A percentile compares a stretch with the other conserved stretches of the same genome.
phyloP scores from a whole-genome alignment of 2,888 invertebrate species.

The Chouioia cunea region DNA sequence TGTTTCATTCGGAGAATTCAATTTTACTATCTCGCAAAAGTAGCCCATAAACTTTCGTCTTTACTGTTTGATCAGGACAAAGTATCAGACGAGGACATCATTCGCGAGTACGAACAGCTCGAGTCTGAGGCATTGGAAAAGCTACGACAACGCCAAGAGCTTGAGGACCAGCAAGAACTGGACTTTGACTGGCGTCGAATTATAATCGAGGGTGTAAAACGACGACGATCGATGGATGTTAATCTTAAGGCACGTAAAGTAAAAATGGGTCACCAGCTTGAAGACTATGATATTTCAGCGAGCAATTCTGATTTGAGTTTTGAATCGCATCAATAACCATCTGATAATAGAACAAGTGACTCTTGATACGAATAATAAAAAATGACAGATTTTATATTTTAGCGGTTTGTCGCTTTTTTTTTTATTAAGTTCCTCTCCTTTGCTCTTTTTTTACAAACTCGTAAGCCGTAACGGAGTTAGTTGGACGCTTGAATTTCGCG shows the following conservation, averaged over 20 bases:
- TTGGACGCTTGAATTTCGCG: conserved; percentile 32
- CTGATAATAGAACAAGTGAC: neutral
- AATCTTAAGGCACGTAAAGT: conserved; percentile 40
- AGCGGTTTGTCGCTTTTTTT: conserved; percentile 17
- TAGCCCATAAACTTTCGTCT: neutral
- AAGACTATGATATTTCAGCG: too few relatives aligned
- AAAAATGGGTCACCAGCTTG: neutral
- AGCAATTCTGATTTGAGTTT: too few relatives aligned
- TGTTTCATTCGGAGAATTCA: neutral
- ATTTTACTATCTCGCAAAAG: neutral
- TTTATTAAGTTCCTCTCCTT: neutral
- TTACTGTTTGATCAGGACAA: conserved; percentile 42
- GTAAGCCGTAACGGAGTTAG: conserved; percentile 34
- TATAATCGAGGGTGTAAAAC: conserved; percentile 70
- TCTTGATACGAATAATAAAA: conserved; percentile 29
- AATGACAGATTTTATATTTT: conserved; percentile 17
- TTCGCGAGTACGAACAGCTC: conserved; percentile 55
- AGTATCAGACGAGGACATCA: conserved; percentile 52
- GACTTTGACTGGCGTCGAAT: conserved; percentile 73
- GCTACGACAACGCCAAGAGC: conserved; percentile 62
- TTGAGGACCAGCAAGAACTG: conserved; percentile 68
- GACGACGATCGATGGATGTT: conserved; percentile 69
- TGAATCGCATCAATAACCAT: neutral
- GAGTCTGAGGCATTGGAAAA: conserved; percentile 63
- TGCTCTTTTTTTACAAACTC: conserved; percentile 24